Percentiles rank a stretch among this genome's conserved stretches.
These are phyloP conservation scores for Mormoops blainvillei DNA, from an alignment of 2,113 vertebrate genomes.

Conservation along the genomic window DNA sequence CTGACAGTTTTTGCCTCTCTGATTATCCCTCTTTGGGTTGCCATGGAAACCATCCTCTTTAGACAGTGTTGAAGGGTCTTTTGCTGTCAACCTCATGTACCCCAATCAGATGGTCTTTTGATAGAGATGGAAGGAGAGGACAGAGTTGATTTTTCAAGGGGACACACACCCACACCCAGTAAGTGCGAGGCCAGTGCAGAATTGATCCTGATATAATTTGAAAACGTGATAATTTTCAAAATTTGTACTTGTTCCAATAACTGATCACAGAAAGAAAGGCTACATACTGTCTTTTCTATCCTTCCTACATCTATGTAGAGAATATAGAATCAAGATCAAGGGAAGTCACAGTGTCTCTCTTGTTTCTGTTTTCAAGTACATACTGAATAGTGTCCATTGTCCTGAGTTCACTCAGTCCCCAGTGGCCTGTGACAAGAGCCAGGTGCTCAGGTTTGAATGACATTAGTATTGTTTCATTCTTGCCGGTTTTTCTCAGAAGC, in stretches of 20 bases:
- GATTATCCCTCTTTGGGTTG: background rate
- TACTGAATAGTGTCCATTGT: background rate
- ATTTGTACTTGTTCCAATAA: background rate
- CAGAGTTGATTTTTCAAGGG: background rate
- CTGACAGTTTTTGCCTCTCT: background rate
- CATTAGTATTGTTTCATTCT: background rate
- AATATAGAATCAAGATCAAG: background rate
- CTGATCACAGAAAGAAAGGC: background rate
- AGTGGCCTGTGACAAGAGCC: background rate
- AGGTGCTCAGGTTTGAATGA: background rate
- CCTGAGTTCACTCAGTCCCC: background rate
- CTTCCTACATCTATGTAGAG: background rate
- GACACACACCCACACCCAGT: too few species aligned
- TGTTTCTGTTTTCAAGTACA: background rate
- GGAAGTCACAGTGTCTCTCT: background rate
- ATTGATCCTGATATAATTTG: background rate
- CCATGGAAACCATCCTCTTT: background rate
- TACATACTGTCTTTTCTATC: background rate
- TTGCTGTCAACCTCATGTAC: background rate
- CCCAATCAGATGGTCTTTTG: background rate
- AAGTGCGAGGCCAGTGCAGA: background rate
- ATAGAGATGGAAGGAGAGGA: background rate
- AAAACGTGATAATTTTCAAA: slow-evolving; percentile 8
- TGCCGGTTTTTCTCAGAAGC: background rate
- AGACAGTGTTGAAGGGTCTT: background rate